These are phyloP conservation scores for Fistularia commersonii DNA, from an alignment of 2,797 vertebrate genomes.

Conservation along the genomic window DNA sequence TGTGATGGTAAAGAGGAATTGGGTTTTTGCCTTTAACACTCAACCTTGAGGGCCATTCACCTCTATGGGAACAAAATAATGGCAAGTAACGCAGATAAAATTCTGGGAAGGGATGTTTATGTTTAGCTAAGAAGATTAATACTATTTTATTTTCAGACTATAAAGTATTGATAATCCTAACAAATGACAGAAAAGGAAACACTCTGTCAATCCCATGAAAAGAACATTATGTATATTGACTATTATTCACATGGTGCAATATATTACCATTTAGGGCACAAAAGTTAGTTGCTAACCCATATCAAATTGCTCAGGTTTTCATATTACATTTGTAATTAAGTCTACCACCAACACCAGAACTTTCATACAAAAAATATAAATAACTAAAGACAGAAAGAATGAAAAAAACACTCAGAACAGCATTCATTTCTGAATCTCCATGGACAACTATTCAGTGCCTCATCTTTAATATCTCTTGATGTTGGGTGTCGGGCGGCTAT, in stretches of 20 bases:
- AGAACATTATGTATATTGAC: neutral
- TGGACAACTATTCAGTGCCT: no score
- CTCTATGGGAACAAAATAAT: slow-evolving; percentile 36
- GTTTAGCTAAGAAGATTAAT: slow-evolving; percentile 8
- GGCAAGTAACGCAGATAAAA: slow-evolving; percentile 9
- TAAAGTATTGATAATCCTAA: slow-evolving; percentile 9
- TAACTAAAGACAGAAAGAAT: no score
- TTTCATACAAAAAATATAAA: no score
- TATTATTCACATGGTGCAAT: neutral
- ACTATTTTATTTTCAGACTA: slow-evolving; percentile 5
- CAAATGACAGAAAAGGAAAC: neutral
- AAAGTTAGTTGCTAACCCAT: neutral
- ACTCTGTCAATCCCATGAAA: neutral
- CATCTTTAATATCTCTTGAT: no score
- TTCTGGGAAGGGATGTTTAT: slow-evolving; percentile 11
- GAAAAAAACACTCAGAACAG: no score
- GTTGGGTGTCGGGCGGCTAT: no score
- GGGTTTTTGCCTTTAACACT: slow-evolving; percentile 41
- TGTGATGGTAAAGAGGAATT: slow-evolving; percentile 37
- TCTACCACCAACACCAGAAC: no score
- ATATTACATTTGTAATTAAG: no score
- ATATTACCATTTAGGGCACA: neutral
- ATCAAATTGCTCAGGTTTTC: no score
- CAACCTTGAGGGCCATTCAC: slow-evolving; percentile 29
- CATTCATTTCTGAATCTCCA: no score